Conservation (phyloP, 2,888 invertebrate species). For the Adelognathus sp. region DNA sequence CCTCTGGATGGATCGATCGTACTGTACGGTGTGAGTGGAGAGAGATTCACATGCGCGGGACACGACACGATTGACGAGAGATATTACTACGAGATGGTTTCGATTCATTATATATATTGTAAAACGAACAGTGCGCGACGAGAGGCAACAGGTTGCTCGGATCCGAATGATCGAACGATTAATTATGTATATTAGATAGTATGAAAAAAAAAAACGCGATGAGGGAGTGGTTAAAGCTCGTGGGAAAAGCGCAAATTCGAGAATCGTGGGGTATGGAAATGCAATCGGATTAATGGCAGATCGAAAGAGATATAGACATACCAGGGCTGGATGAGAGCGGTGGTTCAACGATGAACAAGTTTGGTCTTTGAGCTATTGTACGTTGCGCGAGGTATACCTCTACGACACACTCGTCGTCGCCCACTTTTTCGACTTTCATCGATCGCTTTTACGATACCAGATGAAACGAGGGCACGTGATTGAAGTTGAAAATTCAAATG, state of each 20-base stretch:
- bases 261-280: conserved; percentile 1
- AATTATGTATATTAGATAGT: conserved; percentile 42
- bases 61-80: neutral
- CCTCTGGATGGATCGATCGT: neutral
- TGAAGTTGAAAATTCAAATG: conserved; percentile 13
- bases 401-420: neutral
- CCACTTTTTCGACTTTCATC: neutral
- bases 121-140: neutral
- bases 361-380: neutral
- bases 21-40: neutral
- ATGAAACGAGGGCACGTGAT: conserved; percentile 2
- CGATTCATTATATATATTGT: conserved; percentile 20
- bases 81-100: neutral
- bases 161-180: conserved; percentile 10
- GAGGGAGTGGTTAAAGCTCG: neutral
- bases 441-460: conserved; percentile 3
- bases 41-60: neutral
- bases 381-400: neutral
- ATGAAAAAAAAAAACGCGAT: conserved; percentile 1
- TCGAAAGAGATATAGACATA: neutral
- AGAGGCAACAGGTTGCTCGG: conserved; percentile 22
- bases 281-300: conserved; percentile 14
- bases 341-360: neutral
- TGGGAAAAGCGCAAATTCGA: neutral
- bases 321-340: neutral